Evolutionary conservation across 2,888 invertebrate genomes (phyloP).

Genomic region (Melolontha melolontha): DNA sequence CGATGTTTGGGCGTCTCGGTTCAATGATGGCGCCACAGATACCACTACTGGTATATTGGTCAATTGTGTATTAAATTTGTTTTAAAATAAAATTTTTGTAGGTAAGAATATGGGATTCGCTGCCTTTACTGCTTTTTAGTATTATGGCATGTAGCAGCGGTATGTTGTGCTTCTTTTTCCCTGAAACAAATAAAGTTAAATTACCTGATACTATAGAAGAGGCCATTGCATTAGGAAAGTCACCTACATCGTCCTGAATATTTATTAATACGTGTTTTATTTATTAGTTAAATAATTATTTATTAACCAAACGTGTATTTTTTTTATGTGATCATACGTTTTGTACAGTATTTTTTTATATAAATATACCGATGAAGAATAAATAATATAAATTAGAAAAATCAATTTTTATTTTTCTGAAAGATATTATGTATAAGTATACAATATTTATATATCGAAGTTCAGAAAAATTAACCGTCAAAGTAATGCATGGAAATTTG

Average conservation of each 20-base stretch:
- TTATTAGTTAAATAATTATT: not conserved
- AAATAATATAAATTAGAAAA: not conserved
- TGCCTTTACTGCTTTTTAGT: conserved; percentile 73
- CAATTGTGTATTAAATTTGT: not conserved
- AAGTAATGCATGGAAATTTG: too few relatives aligned
- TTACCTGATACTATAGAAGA: conserved; percentile 74
- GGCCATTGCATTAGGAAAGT: conserved; percentile 63
- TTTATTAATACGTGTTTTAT: not conserved
- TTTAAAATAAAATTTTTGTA: conserved; percentile 55
- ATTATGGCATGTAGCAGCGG: conserved; percentile 70
- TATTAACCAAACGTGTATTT: not conserved
- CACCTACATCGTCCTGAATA: not conserved
- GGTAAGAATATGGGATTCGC: conserved; percentile 67
- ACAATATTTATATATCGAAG: too few relatives aligned
- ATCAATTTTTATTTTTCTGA: too few relatives aligned
- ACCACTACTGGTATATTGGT: conserved; percentile 70
- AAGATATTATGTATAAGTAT: too few relatives aligned
- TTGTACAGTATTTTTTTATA: conserved; percentile 33
- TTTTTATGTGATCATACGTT: not conserved
- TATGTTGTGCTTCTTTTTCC: conserved; percentile 70
- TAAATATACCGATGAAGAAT: not conserved
- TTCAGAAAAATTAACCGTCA: too few relatives aligned
- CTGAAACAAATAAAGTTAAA: conserved; percentile 72
- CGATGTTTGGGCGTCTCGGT: conserved; percentile 77
- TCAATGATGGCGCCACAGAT: conserved; percentile 79